phyloP scores from a whole-genome alignment of 2,113 vertebrate species.

The Halichoerus grypus region DNA sequence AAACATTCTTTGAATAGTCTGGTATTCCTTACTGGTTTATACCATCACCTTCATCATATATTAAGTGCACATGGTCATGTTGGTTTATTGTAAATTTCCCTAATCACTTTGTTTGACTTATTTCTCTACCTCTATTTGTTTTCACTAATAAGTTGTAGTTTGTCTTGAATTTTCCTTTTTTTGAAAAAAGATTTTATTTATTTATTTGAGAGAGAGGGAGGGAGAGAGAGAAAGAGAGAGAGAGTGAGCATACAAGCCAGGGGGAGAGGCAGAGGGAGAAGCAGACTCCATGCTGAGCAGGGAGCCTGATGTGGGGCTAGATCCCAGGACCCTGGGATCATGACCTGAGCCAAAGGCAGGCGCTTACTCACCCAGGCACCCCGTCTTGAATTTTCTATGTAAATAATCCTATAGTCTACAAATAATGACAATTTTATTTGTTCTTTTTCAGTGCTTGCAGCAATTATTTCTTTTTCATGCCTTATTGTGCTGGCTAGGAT shows the following conservation, averaged over 20 bases:
- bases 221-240: too few species aligned
- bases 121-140: not conserved
- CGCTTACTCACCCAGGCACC: not conserved
- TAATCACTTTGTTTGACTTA: not conserved
- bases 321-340: not conserved
- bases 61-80: not conserved
- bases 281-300: too few species aligned
- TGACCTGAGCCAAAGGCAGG: too few species aligned
- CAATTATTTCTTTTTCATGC: conserved; percentile 26
- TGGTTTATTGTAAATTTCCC: not conserved
- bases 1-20: not conserved
- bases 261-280: too few species aligned
- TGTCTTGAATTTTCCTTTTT: conserved; percentile 31
- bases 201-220: too few species aligned
- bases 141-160: not conserved
- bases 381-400: conserved; percentile 10
- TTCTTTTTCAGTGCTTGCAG: not conserved
- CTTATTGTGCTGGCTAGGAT: not conserved
- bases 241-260: too few species aligned
- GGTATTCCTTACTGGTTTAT: not conserved
- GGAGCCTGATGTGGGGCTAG: not conserved
- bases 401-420: not conserved
- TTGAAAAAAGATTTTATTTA: too few species aligned
- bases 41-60: not conserved
- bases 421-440: not conserved